Percentiles rank a stretch among this genome's conserved stretches.
phyloP scores from a whole-genome alignment of 92 coral and sea anemone genomes.

The Heliopora coerulea region DNA sequence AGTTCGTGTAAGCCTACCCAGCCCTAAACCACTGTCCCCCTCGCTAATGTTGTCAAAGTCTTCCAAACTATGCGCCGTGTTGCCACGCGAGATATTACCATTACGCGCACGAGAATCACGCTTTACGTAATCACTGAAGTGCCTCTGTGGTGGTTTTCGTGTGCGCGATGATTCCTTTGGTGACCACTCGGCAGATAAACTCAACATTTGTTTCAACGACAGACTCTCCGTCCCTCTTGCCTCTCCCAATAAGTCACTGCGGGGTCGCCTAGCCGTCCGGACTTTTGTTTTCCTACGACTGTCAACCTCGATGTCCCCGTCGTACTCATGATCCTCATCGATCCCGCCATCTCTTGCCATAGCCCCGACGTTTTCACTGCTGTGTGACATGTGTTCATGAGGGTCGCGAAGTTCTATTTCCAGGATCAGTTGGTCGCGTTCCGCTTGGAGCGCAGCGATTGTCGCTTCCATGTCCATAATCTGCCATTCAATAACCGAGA shows the following conservation, averaged over 20 bases:
- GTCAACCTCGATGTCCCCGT: not conserved
- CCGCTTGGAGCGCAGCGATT: slow-evolving; percentile 82
- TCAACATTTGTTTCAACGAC: slow-evolving; percentile 27
- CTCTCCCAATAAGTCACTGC: slow-evolving; percentile 5
- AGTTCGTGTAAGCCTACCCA: slow-evolving; percentile 79
- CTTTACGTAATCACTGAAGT: slow-evolving; percentile 78
- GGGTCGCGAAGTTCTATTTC: slow-evolving; percentile 73
- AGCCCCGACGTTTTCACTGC: slow-evolving; percentile 65
- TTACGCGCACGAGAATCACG: slow-evolving; percentile 67
- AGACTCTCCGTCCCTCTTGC: not conserved
- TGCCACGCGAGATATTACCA: slow-evolving; percentile 42
- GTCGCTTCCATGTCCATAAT: slow-evolving; percentile 86
- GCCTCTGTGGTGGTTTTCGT: slow-evolving; percentile 79
- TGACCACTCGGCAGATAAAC: slow-evolving; percentile 36
- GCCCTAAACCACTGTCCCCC: slow-evolving; percentile 63
- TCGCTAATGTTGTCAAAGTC: slow-evolving; percentile 77
- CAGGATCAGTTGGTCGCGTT: slow-evolving; percentile 77
- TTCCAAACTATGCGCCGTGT: slow-evolving; percentile 58
- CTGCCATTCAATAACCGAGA: slow-evolving; percentile 95
- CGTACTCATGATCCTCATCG: slow-evolving; percentile 35
- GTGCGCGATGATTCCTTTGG: slow-evolving; percentile 32
- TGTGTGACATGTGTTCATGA: slow-evolving; percentile 51
- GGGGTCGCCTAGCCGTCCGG: not conserved
- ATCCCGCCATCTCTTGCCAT: slow-evolving; percentile 31
- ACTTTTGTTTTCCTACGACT: not conserved